Evolutionary conservation across 2,888 invertebrate genomes (phyloP), one percentile per base, ranked within the genome.

Genomic region (Endomychus coccineus): DNA sequence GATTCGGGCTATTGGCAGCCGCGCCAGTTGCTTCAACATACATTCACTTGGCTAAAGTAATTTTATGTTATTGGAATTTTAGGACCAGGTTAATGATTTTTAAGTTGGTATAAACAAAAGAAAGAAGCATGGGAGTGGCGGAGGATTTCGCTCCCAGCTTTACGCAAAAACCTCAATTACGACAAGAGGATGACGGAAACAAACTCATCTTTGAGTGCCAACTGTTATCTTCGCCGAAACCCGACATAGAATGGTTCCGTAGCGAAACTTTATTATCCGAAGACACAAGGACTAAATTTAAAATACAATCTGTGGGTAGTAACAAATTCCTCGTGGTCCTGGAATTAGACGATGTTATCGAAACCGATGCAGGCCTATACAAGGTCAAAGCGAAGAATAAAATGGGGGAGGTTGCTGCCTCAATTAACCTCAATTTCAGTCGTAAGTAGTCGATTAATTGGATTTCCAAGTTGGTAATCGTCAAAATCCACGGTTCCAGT

Each of bases 61-160:
- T 19, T 19, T 7, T 6, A 6, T 19, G 21, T 19, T 9, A 25
- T 25, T 25, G 27, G 9, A 25, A 7, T 38, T 38, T 21, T 24
- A 38, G 38, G 36, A 31, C 32, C 58, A 56, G 55, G 56, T 65
- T 61, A 57, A 64, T 61, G 64, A 62, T 59, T 58, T 56, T 59
- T 57, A 58, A 59, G 58, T 58, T 59, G 58, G 57, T 54, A 51
- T 60, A 59, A 52, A 48, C 40, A 51, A 52, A 51, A 38, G 45
- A 30, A 45, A 35, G 52, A 54, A 64, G 61, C 56, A 86, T 86
- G 84, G 85, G 85, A 77, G 82, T 83, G 71, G 77, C 83, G 66
- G 92, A 92, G 71, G 91, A 92, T 71, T 86, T 91, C 74, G 92
- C 95, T 73, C 95, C 95, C 69, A 94, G 92, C 78, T 95, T 96